Evolutionary conservation across 92 coral and sea anemone species (phyloP).

Genomic region (Virgularia gustaviana): DNA sequence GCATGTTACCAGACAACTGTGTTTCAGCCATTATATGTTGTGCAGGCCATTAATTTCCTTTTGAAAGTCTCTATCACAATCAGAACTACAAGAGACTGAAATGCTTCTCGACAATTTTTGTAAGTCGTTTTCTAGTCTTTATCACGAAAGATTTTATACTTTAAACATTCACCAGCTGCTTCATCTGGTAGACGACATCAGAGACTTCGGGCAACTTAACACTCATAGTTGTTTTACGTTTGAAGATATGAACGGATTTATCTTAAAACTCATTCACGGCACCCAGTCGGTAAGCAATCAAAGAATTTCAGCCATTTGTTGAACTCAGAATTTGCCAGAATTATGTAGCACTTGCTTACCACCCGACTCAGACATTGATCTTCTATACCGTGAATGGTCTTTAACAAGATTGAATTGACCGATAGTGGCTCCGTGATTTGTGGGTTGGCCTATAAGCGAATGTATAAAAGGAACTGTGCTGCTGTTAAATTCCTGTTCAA

Average conservation of each 20-base stretch:
- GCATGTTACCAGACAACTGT: slow-evolving; percentile 49
- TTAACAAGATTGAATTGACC: no score
- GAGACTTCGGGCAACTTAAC: not conserved
- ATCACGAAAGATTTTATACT: slow-evolving; percentile 43
- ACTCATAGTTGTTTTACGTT: slow-evolving; percentile 9
- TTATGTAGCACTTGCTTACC: no score
- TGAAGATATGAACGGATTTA: no score
- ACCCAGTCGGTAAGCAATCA: not conserved
- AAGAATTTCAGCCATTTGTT: not conserved
- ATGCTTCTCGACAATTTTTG: slow-evolving; percentile 39
- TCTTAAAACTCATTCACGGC: not conserved
- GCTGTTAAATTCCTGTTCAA: no score
- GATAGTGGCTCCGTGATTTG: no score
- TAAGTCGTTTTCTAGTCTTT: slow-evolving; percentile 5
- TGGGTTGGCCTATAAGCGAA: no score
- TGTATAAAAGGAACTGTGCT: no score
- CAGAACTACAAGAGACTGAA: slow-evolving; percentile 42
- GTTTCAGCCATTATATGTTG: slow-evolving; percentile 41
- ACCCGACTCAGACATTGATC: no score
- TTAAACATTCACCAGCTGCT: slow-evolving; percentile 56
- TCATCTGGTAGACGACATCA: slow-evolving; percentile 51
- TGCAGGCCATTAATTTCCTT: slow-evolving; percentile 44
- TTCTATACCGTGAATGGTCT: no score
- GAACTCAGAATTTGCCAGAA: no score
- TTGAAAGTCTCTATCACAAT: slow-evolving; percentile 38